Evolutionary conservation across 2,888 invertebrate genomes (phyloP), one percentile per base, ranked within the genome.

Genomic region (Abrostola triplasia): DNA sequence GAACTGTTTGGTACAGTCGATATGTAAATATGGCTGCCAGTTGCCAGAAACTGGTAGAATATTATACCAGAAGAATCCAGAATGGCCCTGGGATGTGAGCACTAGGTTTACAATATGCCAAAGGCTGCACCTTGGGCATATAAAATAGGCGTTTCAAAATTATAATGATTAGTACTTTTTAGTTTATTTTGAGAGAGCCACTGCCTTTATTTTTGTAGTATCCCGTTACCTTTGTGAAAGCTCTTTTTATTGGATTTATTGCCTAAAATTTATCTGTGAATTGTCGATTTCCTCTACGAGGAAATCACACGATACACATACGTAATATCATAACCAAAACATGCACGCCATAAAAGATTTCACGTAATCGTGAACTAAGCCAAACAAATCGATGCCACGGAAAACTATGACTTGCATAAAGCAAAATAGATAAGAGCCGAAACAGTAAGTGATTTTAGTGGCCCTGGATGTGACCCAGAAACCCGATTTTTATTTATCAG

Each of bases 401-500:
- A 52, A 42, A 41, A 58, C 61, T 53, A 64, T 79, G 79, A 77
- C 79, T 79, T 73, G 79, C 76, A 73, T 56, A 64, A 78, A 71
- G 36, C 52, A 47, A 37, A 50, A 52, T 13, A 69, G 73, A 79
- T 79, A 67, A 55, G 65, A 47, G 41, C 12, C 44, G n/a, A 49
- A 48, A 53, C 64, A 58, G 64, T 76, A 64, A 76, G 73, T 73
- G 76, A 72, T 69, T 66, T 57, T 49, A 64, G 52, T 60, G 59
- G 50, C 63, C 73, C 65, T 55, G 58, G 11, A 47, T 56, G 11
- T 73, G 77, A 68, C 77, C 77, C 62, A 79, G 64, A 70, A 76
- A 79, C 77, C 79, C 62, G 73, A 24, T 79, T 79, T 56, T 56
- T 70, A 76, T 76, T 53, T 69, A 76, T 68, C 76, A 64, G 65